Conservation (phyloP, 2,113 vertebrate species). For the Gambusia affinis region DNA sequence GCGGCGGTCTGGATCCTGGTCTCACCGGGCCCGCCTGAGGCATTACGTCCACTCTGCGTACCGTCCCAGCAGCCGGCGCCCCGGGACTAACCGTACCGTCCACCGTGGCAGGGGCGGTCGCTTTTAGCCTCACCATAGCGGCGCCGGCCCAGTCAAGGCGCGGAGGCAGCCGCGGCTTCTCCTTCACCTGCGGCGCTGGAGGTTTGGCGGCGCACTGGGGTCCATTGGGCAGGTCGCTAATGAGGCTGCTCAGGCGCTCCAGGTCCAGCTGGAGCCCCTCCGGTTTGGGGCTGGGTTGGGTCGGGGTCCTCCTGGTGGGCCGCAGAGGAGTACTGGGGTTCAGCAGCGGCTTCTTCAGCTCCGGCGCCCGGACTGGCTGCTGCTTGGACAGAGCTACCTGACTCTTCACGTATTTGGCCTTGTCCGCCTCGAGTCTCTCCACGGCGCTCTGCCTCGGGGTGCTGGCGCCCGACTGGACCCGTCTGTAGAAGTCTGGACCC, state of each 20-base stretch:
- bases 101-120: background rate
- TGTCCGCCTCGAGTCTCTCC: slow-evolving; percentile 90
- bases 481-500: slow-evolving; percentile 76
- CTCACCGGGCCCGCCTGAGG: slow-evolving; percentile 73
- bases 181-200: slow-evolving; percentile 23
- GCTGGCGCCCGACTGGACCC: slow-evolving; percentile 36
- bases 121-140: slow-evolving; percentile 59
- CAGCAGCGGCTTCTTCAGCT: slow-evolving; percentile 72
- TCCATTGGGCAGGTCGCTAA: slow-evolving; percentile 80
- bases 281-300: slow-evolving; percentile 23
- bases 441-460: slow-evolving; percentile 84
- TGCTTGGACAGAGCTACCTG: slow-evolving; percentile 83
- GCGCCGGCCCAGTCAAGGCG: slow-evolving; percentile 40
- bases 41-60: slow-evolving; percentile 91
- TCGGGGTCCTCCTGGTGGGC: slow-evolving; percentile 64
- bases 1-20: slow-evolving; percentile 48
- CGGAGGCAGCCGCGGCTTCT: slow-evolving; percentile 23
- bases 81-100: slow-evolving; percentile 44
- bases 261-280: slow-evolving; percentile 80
- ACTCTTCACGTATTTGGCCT: slow-evolving; percentile 94
- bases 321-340: slow-evolving; percentile 65
- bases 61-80: slow-evolving; percentile 59
- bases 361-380: slow-evolving; percentile 74
- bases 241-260: slow-evolving; percentile 90
- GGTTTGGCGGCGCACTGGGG: slow-evolving; percentile 18